Evolutionary conservation across 2,888 invertebrate genomes (phyloP), one percentile per base, ranked within the genome.

Genomic region (Parnassius orleans): DNA sequence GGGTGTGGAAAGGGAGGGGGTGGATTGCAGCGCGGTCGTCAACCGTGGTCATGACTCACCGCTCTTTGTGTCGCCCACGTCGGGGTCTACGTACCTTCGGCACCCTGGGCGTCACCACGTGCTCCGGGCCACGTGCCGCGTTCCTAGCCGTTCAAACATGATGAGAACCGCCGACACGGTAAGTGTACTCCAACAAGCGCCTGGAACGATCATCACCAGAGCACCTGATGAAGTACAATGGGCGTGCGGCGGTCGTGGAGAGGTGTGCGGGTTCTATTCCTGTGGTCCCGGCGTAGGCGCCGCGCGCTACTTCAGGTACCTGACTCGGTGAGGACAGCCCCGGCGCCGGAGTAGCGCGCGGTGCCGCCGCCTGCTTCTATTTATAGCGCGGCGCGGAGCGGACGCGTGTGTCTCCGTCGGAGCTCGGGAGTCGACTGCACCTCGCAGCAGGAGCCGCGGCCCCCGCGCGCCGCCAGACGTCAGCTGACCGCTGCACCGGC

Each of bases 171-270:
- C 93, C 94, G 94, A 89, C 96, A 96, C 95, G 96, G 96, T 96
- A 96, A 96, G 96, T 97, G 97, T 96, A 97, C 97, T 97, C 97
- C 97, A 97, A 96, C 97, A 97, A 97, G 96, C 97, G 97, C 97
- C 97, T 97, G 97, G 97, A 96, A 94, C 93, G 84, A 83, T 91
- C 87, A 93, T 93, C 94, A 97, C 97, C 97, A 97, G 97, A 98
- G 97, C 97, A 98, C 97, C 97, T 98, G 97, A 97, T 97, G 97
- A 97, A 98, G 97, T 98, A 98, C 97, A 98, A 97, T 97, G 96
- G 96, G 96, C 97, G 96, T 96, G 96, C 95, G 95, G 95, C 96
- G 95, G 93, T 89, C 81, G 80, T 65, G 56, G 54, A 57, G 65
- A 65, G 77, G 73, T 66, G 61, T 62, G 61, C 68, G 64, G 63